Evolutionary conservation across 2,113 vertebrate species (phyloP), one percentile per base, ranked within the genome.

Genomic region (Carassius auratus): DNA sequence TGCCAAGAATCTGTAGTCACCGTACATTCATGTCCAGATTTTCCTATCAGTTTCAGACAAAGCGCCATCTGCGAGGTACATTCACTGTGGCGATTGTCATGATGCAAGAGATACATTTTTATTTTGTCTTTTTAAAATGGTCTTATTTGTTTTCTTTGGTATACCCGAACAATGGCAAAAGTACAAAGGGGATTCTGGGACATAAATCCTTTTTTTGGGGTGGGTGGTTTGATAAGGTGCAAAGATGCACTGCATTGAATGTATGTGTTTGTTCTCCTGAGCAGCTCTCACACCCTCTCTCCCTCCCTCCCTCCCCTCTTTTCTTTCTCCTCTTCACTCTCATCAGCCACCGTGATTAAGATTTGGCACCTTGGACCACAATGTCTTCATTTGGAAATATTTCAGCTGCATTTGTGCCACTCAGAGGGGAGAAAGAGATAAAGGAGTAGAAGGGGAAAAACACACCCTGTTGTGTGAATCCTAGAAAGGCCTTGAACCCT

Each of bases 401-500:
- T 97, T 97, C 95, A 96, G 95, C 95, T 95, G 95, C 94, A 94
- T 96, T 95, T 96, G 93, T 94, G 95, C 93, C 93, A 94, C 95
- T 97, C 92, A 89, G 91, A 92, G 88, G 90, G 76, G 89, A 92
- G 92, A 91, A 88, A 83, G 84, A 93, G 92, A 94, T 91, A 94
- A 94, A 94, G 91, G 88, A 92, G 86, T 86, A 92, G 91, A 91
- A 91, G 90, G 91, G 90, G 91, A 92, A 93, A 92, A 94, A 94
- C 93, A 96, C 95, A 95, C 96, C 96, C 96, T 97, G 97, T 97
- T 98, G 96, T 99, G 96, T 98, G 96, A 96, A 96, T 96, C 96
- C 94, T 93, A 92, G 94, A 97, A 96, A 97, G 97, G 97, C 97
- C 97, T 98, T 99, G 97, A 98, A 98, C 97, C 95, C 95, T 96